These are phyloP conservation scores for Microcebus ravelobensis DNA, from an alignment of 2,113 vertebrate species.

Conservation along the genomic window DNA sequence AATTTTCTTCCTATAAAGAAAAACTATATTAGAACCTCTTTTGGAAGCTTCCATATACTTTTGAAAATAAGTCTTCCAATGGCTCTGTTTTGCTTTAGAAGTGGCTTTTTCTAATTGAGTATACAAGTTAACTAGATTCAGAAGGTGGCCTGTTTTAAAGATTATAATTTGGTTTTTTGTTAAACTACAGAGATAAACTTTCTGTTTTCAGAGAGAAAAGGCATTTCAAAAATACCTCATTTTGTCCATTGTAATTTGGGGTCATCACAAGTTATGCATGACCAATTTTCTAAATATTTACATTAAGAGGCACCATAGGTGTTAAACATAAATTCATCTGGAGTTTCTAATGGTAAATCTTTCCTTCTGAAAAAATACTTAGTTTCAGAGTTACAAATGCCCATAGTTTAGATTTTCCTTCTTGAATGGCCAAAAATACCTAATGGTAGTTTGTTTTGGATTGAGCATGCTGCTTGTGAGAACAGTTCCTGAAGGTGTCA, in stretches of 20 bases:
- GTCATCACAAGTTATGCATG: not conserved
- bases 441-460: not conserved
- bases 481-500: not conserved
- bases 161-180: too few relatives aligned
- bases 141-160: too few relatives aligned
- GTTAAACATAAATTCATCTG: not conserved
- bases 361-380: not conserved
- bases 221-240: not conserved
- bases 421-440: not conserved
- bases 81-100: not conserved
- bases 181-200: too few relatives aligned
- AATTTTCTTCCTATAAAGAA: not conserved
- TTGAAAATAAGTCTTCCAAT: not conserved
- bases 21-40: not conserved
- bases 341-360: not conserved
- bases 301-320: not conserved
- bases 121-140: not conserved
- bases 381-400: not conserved
- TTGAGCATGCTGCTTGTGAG: not conserved
- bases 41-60: not conserved
- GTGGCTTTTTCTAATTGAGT: not conserved
- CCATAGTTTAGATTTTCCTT: not conserved
- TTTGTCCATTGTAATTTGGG: not conserved
- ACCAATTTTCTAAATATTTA: not conserved
- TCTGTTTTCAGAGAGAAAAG: too few relatives aligned